Base-by-base conservation (phyloP, 2,797 vertebrate species). In the Benthosema pterotum region DNA sequence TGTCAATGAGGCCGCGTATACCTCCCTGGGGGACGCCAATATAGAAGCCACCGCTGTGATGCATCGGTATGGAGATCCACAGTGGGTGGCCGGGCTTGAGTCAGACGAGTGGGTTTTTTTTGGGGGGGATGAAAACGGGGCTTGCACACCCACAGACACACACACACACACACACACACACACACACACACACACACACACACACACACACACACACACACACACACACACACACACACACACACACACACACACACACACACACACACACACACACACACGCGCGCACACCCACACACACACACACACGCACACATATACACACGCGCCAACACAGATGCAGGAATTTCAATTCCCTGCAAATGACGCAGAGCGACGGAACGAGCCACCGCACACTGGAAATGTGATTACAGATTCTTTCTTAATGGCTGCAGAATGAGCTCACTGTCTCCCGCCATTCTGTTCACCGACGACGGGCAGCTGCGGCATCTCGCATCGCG, bases 401-500 rank as follows among this genome's bases (percentile, higher is more conserved):
- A 77, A 70, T 43, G 65, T 52, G 69, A 75, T 74, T 67, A 64
- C 50, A 72, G 63, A 75, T 78, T 71, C 7, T 69, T 38, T 69
- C 59, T 55, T 43, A 13, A 75, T 71, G 14, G 71, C 52, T 0
- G 45, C 49, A 87, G 72, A 77, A 84, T 78, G 71, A 85, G 71
- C 71, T 81, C 63, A 68, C 38, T 54, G 70, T 77, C 68, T 79
- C 78, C 60, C 22, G 42, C 71, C 63, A 52, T 65, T 38, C 32
- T 11, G 32, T 38, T 38, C 32, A 38, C 32, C 32, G 8, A 38
- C 28, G 28, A 5, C 28, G 32, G 32, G 32, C 32, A 38, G 22
- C 22, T 8, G 74, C 46, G 62, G 66, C 74, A 57, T 75, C 82
- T 46, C 52, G n/a, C n/a, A n/a, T n/a, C n/a, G n/a, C 8, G 53